phyloP scores from a whole-genome alignment of 2,797 vertebrate genomes.

The Cryptoprocta ferox region DNA sequence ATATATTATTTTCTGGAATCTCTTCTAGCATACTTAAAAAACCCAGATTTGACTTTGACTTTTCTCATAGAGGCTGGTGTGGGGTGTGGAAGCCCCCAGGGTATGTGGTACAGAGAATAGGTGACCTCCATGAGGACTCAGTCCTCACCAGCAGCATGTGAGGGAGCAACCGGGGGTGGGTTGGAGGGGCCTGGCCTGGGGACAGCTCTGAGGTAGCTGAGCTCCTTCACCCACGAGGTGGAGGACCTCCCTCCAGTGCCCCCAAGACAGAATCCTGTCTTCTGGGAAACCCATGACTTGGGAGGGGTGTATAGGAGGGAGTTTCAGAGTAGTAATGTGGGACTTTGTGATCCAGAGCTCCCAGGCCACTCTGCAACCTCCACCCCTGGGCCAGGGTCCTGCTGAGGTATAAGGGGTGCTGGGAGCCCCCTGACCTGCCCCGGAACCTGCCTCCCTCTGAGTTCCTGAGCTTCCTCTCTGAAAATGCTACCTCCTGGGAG shows the following conservation, averaged over 20 bases:
- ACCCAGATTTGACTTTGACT: neutral
- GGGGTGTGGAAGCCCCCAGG: rapidly evolving
- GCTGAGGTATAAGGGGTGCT: neutral
- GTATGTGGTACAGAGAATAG: no score
- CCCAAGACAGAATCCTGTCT: neutral
- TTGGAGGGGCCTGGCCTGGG: neutral
- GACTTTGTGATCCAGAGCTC: neutral
- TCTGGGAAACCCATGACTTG: neutral
- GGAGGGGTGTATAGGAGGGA: neutral
- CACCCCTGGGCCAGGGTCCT: neutral
- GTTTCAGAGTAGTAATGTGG: neutral
- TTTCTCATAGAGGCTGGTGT: neutral
- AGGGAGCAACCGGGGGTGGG: neutral
- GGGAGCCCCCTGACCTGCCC: neutral
- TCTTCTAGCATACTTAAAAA: neutral
- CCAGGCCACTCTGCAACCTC: neutral
- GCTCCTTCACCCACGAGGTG: neutral
- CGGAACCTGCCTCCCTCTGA: neutral
- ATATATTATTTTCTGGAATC: neutral
- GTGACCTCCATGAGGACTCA: neutral
- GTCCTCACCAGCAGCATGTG: no score
- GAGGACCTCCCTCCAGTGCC: neutral
- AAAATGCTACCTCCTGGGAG: neutral
- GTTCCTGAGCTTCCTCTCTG: neutral
- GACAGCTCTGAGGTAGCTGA: neutral